Evolutionary conservation across 2,797 vertebrate species (phyloP).

Genomic region (Crenuchus spilurus): DNA sequence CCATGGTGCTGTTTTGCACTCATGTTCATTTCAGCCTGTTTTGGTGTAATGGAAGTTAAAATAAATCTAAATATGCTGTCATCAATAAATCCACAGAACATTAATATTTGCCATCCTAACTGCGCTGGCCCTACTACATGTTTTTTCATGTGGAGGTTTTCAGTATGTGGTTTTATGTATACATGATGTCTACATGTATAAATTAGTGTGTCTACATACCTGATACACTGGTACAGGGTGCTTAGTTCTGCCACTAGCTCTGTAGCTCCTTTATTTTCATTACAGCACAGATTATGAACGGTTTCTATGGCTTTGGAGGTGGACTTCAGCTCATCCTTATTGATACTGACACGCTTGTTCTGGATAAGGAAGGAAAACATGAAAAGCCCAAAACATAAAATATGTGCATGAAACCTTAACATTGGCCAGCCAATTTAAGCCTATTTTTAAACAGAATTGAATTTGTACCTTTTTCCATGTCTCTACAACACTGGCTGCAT

Average conservation of each 20-base stretch:
- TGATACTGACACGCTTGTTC: conserved; percentile 98
- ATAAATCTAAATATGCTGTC: too few species aligned
- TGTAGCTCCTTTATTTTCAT: conserved; percentile 97
- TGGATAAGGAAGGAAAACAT: conserved; percentile 58
- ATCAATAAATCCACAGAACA: too few species aligned
- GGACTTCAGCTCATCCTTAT: conserved; percentile 96
- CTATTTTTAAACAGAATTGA: too few species aligned
- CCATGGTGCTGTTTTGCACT: too few species aligned
- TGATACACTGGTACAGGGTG: conserved; percentile 93
- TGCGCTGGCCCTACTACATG: too few species aligned
- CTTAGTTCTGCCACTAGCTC: conserved; percentile 95
- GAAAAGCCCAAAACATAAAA: neutral
- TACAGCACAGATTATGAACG: conserved; percentile 95
- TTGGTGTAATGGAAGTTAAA: too few species aligned
- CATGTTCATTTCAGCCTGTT: too few species aligned
- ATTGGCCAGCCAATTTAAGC: neutral
- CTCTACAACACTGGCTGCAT: conserved; percentile 96
- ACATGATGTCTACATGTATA: too few species aligned
- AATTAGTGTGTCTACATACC: conserved; percentile 29
- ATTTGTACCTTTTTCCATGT: conserved; percentile 95
- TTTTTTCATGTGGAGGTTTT: neutral
- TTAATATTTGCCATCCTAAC: too few species aligned
- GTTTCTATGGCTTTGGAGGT: conserved; percentile 97
- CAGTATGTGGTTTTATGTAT: neutral
- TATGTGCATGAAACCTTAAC: neutral